Evolutionary conservation across 2,888 invertebrate genomes (phyloP).

Genomic region (Megalurothrips usitatus): DNA sequence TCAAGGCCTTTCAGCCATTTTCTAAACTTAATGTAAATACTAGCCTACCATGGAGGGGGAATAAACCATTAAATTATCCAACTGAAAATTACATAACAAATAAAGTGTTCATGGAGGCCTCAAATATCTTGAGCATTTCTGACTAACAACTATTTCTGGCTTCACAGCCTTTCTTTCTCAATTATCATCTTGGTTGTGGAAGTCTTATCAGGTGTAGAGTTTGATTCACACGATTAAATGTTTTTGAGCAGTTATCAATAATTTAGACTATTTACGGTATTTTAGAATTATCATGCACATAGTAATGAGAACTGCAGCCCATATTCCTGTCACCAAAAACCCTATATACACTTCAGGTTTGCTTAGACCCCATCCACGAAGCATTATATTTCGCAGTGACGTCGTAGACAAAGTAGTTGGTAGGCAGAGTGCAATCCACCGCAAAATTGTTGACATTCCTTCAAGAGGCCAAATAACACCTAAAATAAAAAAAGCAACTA

Average conservation of each 20-base stretch:
- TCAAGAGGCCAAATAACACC: conserved; percentile 13
- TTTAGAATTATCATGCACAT: background rate
- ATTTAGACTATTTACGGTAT: background rate
- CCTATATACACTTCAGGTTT: background rate
- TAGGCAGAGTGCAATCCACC: background rate
- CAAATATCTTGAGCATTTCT: background rate
- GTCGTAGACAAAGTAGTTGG: background rate
- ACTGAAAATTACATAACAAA: background rate
- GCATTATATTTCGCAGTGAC: conserved; percentile 10
- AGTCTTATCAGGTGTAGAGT: background rate
- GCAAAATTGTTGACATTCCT: background rate
- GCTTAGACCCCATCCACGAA: background rate
- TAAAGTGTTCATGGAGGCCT: background rate
- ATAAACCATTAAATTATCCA: too few relatives aligned
- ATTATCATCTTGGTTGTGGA: background rate
- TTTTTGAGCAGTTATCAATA: background rate
- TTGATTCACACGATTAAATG: background rate
- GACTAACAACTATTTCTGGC: background rate
- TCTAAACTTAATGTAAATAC: background rate
- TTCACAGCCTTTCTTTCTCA: background rate
- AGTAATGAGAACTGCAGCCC: background rate
- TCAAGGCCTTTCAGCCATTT: background rate
- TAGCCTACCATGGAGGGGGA: background rate
- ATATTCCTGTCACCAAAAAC: background rate
- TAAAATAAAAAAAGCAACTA: background rate